Conservation (phyloP, 2,888 invertebrate genomes). For the Drosophila prolongata region DNA sequence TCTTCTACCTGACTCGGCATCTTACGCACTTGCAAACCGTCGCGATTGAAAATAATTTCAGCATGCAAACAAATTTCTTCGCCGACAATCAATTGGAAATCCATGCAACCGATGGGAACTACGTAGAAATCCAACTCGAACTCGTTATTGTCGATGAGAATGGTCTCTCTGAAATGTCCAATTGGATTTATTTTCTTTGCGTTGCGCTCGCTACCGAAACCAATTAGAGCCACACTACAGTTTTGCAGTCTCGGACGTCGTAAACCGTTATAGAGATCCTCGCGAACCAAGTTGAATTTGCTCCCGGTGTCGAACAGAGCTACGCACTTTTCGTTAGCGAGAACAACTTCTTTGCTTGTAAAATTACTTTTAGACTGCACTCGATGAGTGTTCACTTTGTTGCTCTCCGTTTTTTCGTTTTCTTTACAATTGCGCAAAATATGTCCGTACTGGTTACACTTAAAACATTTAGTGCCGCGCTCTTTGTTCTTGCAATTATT, state of each 20-base stretch:
- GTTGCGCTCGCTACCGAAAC: not conserved
- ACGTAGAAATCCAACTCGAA: not conserved
- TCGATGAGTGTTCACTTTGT: not conserved
- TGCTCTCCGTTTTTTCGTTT: not conserved
- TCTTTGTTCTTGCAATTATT: no score
- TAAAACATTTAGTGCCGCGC: no score
- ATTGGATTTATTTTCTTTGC: not conserved
- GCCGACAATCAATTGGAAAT: not conserved
- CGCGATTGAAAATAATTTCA: not conserved
- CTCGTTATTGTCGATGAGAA: not conserved
- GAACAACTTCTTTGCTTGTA: not conserved
- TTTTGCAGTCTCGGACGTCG: not conserved
- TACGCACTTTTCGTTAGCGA: not conserved
- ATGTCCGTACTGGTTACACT: no score
- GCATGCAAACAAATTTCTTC: slow-evolving; percentile 2
- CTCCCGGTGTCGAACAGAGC: not conserved
- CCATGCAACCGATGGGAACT: not conserved
- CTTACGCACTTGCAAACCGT: not conserved
- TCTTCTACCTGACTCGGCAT: not conserved
- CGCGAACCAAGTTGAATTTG: not conserved
- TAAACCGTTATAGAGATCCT: not conserved
- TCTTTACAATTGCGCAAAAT: not conserved
- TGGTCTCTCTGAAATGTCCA: not conserved
- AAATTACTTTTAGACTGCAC: not conserved
- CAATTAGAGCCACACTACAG: not conserved